Evolutionary conservation across 2,797 vertebrate genomes (phyloP).

Genomic region (Xerus rutilus): DNA sequence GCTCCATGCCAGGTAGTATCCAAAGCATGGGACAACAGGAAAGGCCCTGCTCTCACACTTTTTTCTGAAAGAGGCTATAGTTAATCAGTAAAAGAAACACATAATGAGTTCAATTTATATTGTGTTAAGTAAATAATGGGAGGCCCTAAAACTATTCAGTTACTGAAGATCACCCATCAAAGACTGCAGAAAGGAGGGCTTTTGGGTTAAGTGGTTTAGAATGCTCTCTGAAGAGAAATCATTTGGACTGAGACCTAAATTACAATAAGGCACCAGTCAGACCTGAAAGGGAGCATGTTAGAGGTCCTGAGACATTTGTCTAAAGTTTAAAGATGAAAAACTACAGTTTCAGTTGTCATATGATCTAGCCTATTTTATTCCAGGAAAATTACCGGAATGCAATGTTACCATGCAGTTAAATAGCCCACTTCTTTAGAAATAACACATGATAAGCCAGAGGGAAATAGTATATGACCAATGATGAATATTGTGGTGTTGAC

Average conservation of each 20-base stretch:
- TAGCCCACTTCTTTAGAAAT: conserved; percentile 56
- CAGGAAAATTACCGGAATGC: conserved; percentile 7
- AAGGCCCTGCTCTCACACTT: not conserved
- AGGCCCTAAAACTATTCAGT: not conserved
- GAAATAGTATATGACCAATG: not conserved
- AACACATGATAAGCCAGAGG: conserved; percentile 50
- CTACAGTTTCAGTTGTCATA: not conserved
- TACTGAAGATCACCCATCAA: not conserved
- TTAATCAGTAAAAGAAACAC: not conserved
- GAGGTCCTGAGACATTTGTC: not conserved
- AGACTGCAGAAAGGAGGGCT: not conserved
- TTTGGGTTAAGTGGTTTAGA: not conserved
- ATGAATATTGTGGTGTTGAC: not conserved
- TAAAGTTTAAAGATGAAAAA: conserved; percentile 2
- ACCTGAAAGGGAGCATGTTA: not conserved
- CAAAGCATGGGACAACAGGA: not conserved
- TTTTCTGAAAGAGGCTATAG: not conserved
- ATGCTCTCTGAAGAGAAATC: conserved; percentile 4
- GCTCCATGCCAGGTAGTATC: not conserved
- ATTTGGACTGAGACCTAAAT: not conserved
- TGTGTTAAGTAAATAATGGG: not conserved
- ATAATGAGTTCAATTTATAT: not conserved
- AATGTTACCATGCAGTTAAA: not conserved
- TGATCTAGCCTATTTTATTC: not conserved
- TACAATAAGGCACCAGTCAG: not conserved